phyloP scores from a whole-genome alignment of 2,113 vertebrate species.

The Apodemus speciosus region DNA sequence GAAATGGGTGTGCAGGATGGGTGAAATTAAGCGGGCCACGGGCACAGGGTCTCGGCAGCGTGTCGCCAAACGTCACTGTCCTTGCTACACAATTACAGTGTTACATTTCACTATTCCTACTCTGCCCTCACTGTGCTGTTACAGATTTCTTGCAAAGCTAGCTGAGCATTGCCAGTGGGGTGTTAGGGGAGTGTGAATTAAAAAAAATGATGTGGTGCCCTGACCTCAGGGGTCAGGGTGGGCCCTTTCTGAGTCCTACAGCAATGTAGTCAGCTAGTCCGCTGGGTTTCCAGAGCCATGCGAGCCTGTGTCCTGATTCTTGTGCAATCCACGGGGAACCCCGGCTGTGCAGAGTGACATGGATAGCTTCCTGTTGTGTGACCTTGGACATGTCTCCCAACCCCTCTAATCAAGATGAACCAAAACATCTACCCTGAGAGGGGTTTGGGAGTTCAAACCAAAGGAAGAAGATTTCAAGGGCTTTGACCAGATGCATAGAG shows the following conservation, averaged over 20 bases:
- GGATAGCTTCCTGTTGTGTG: neutral
- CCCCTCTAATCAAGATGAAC: neutral
- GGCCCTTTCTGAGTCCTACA: fast-evolving
- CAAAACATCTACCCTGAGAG: neutral
- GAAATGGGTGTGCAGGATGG: neutral
- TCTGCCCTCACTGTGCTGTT: neutral
- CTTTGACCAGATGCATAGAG: neutral
- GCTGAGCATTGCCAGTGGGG: neutral
- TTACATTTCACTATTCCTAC: too few species aligned
- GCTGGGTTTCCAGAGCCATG: neutral
- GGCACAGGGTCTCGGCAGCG: fast-evolving
- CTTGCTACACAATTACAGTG: neutral
- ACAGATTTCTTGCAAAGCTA: neutral
- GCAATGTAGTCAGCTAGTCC: fast-evolving
- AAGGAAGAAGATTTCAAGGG: fast-evolving
- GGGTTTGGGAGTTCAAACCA: neutral
- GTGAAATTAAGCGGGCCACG: neutral
- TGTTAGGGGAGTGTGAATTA: neutral
- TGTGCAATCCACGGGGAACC: too few species aligned
- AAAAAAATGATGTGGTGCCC: neutral
- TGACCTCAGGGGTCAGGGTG: fast-evolving
- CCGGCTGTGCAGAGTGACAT: fast-evolving
- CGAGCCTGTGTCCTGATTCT: too few species aligned
- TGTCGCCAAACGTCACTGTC: neutral
- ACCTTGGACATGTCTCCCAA: neutral